Conservation (phyloP, 2,113 vertebrate species). For the Malaclemys terrapin region DNA sequence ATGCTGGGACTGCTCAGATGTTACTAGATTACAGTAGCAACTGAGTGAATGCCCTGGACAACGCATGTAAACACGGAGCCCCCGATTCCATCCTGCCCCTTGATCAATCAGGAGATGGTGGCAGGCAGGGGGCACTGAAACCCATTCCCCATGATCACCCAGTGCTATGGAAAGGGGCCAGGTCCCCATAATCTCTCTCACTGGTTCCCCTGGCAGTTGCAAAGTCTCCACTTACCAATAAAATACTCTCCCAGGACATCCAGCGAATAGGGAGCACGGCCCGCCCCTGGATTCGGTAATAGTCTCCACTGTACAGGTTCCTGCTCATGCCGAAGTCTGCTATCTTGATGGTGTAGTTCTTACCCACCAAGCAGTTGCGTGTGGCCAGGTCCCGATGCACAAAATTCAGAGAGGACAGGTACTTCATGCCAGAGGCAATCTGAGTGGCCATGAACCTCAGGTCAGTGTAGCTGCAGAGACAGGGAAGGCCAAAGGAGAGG, state of each 20-base stretch:
- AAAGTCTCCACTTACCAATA: slow-evolving; percentile 82
- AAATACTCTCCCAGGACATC: slow-evolving; percentile 99
- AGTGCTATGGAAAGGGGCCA: neutral
- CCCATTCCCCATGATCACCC: neutral
- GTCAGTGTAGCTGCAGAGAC: slow-evolving; percentile 80
- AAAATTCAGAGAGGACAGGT: slow-evolving; percentile 96
- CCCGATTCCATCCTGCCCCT: neutral
- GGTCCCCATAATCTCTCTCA: neutral
- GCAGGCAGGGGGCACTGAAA: neutral
- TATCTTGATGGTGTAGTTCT: slow-evolving; percentile 96
- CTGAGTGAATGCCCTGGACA: neutral
- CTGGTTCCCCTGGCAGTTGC: accelerated
- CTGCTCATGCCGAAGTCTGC: slow-evolving; percentile 99
- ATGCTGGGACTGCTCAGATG: neutral
- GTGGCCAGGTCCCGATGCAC: slow-evolving; percentile 98
- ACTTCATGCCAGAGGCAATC: slow-evolving; percentile 97
- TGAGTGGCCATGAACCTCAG: slow-evolving; percentile 92
- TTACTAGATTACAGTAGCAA: too few relatives aligned
- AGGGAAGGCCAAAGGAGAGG: neutral
- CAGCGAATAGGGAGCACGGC: slow-evolving; percentile 98
- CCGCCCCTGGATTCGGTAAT: slow-evolving; percentile 96
- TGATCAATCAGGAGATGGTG: neutral
- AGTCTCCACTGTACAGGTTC: slow-evolving; percentile 97
- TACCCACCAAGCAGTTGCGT: slow-evolving; percentile 96
- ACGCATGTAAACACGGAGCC: neutral